These are phyloP conservation scores for Drosophila recens DNA, from an alignment of 2,888 invertebrate genomes.

Conservation along the genomic window DNA sequence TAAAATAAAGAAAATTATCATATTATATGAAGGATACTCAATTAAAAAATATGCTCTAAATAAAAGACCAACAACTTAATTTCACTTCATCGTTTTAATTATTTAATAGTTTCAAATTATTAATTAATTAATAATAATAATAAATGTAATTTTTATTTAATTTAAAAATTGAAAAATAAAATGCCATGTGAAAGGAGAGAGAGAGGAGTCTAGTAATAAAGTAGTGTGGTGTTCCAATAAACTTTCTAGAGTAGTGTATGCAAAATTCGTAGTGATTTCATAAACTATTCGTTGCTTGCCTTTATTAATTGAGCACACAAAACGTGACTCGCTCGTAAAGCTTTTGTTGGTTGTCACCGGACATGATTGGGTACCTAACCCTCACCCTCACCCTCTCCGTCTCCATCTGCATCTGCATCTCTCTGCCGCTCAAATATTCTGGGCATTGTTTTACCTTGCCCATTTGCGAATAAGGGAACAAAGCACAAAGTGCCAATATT, in stretches of 20 bases:
- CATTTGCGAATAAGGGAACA: constrained; percentile 37
- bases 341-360: constrained; percentile 65
- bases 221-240: too few species aligned
- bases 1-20: neutral
- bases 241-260: constrained; percentile 17
- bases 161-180: too few species aligned
- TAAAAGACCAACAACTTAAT: too few species aligned
- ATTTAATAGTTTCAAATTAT: too few species aligned
- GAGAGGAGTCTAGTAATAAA: too few species aligned
- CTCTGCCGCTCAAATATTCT: neutral
- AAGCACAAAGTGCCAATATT: constrained; percentile 63
- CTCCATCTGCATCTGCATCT: neutral
- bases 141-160: too few species aligned
- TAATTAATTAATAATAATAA: too few species aligned
- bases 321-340: constrained; percentile 56
- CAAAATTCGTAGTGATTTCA: constrained; percentile 9
- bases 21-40: too few species aligned
- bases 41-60: too few species aligned
- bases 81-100: too few species aligned
- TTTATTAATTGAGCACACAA: constrained; percentile 62
- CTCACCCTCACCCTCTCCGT: neutral
- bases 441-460: constrained; percentile 49
- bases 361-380: constrained; percentile 34
- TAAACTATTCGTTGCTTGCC: constrained; percentile 12
- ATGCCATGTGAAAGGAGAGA: too few species aligned